phyloP scores from a whole-genome alignment of 2,113 vertebrate species.

The Grallaria varia region DNA sequence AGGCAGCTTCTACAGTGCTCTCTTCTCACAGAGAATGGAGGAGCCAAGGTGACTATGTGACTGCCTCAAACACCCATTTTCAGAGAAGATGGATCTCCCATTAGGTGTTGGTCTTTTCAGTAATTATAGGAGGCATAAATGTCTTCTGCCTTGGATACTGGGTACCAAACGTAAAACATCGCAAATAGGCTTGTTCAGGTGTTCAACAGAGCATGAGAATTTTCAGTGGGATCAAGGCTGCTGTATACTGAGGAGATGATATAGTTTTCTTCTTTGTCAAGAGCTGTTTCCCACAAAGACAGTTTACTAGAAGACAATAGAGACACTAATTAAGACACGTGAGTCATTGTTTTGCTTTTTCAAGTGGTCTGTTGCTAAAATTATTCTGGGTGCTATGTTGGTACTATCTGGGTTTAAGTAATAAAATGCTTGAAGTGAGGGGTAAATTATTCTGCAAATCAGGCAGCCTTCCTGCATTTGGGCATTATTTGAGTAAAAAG shows the following conservation, averaged over 20 bases:
- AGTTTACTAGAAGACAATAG: not conserved
- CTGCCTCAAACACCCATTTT: not conserved
- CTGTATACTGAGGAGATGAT: not conserved
- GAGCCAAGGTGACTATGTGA: not conserved
- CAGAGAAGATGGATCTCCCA: not conserved
- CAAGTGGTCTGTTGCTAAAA: not conserved
- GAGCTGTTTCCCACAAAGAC: not conserved
- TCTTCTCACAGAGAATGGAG: not conserved
- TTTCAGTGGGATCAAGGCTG: not conserved
- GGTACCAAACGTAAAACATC: not conserved
- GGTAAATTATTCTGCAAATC: not conserved
- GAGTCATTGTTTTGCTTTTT: not conserved
- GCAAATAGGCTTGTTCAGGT: not conserved
- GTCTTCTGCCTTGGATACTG: not conserved
- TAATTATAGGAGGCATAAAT: not conserved
- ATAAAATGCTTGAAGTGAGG: not conserved
- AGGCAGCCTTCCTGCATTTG: not conserved
- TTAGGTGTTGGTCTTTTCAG: not conserved
- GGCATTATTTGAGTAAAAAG: not conserved
- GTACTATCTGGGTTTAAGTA: not conserved
- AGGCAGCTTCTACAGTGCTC: not conserved
- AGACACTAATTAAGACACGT: not conserved
- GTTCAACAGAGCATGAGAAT: not conserved
- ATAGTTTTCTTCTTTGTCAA: not conserved
- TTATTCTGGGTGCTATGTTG: not conserved